Evolutionary conservation across 2,113 vertebrate species (phyloP), one percentile per base, ranked within the genome.

Genomic region (Mustela nigripes): DNA sequence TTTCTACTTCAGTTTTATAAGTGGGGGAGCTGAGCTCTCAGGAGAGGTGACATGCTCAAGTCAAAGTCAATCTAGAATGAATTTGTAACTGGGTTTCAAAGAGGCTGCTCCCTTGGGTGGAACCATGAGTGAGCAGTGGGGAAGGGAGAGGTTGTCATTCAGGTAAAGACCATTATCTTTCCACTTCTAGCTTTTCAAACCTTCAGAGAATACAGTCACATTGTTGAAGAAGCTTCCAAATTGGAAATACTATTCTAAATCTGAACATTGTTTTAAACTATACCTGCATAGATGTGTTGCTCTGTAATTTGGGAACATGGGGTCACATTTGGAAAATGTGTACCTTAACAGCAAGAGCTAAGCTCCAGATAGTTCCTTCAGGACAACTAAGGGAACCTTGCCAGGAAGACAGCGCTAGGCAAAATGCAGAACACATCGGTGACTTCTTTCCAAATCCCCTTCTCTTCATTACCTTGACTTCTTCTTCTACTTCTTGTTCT

Each of bases 1-100:
- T 73, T 89, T 78, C 42, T 96, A 39, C 60, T 91, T 21, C 50
- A 53, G 48, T 53, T 89, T 93, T 45, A 80, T 36, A 88, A 91
- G 91, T 36, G 45, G 19, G 53, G 10, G 11, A 62, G 62, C 58
- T 83, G 81, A 67, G 36, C 45, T 80, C 14, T 71, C 45, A 56
- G 69, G 39, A 85, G 8, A n/a, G 42, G 28, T 15, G 3, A 83
- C 0, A 0, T 28, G 18, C 5, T 89, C 71, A 58, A 4, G 31
- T 58, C 19, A 31, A 78, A 56, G 39, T 63, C 71, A 85, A 9
- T 50, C 2, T 62, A 58, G 42, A 78, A 85, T 58, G 39, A 42
- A 62, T 1, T 3, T 11, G 60, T 28, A 39, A n/a, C 19, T 45
- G 21, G 24, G 33, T 48, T 86, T 80, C 31, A 62, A 50, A 50